These are phyloP conservation scores for Ailuropoda melanoleuca DNA, from an alignment of 2,113 vertebrate genomes.

Conservation along the genomic window DNA sequence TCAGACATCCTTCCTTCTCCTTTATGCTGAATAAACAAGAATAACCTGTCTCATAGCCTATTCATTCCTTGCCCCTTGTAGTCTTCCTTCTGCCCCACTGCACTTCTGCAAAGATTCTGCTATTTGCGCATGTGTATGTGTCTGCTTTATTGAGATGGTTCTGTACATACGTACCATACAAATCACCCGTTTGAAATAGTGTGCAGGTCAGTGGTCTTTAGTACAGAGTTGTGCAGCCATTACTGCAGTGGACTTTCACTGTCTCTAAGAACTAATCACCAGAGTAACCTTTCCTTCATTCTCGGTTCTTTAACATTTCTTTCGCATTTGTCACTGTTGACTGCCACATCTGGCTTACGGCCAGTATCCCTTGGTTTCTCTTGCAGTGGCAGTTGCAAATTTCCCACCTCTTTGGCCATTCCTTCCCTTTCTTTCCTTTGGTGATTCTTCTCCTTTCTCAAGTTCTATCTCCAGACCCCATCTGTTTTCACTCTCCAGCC, in stretches of 20 bases:
- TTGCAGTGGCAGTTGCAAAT: neutral
- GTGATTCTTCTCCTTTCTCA: neutral
- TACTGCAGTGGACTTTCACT: neutral
- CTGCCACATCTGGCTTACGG: neutral
- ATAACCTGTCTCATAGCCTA: neutral
- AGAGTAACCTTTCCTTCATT: neutral
- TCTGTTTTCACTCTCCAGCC: neutral
- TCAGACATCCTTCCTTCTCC: neutral
- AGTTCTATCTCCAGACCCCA: neutral
- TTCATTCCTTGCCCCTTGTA: neutral
- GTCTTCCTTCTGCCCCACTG: neutral
- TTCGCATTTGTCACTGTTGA: neutral
- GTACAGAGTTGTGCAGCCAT: neutral
- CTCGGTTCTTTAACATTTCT: neutral
- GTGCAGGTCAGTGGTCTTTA: neutral
- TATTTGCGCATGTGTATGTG: neutral
- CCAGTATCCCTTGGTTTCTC: neutral
- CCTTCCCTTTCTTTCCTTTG: neutral
- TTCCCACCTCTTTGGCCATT: neutral
- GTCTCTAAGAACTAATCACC: neutral
- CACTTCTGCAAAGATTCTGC: neutral
- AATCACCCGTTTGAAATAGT: neutral
- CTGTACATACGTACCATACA: neutral
- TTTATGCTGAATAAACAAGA: neutral
- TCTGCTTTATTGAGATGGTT: neutral